These are phyloP conservation scores for Leptopilina clavipes DNA, from an alignment of 1,140 invertebrate species.

Conservation along the genomic window DNA sequence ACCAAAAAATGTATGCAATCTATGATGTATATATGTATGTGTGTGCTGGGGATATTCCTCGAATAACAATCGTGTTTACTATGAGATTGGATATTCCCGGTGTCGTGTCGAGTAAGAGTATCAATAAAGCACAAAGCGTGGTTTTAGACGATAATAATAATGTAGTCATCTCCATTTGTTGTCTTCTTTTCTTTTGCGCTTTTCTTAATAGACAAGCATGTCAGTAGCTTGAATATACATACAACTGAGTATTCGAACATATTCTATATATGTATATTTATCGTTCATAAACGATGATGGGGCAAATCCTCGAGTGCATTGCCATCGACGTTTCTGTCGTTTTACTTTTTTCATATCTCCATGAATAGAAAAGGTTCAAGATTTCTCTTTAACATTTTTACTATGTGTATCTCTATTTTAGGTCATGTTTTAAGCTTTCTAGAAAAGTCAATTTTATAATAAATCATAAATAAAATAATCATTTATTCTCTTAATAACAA, in stretches of 20 bases:
- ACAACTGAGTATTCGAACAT: slow-evolving; percentile 18
- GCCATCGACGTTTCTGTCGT: slow-evolving; percentile 2
- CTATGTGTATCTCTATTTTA: too few relatives aligned
- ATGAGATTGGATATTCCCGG: slow-evolving; percentile 39
- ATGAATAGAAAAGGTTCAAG: not conserved
- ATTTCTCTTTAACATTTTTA: too few relatives aligned
- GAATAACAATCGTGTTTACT: slow-evolving; percentile 63
- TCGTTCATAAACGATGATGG: slow-evolving; percentile 18
- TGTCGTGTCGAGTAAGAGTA: slow-evolving; percentile 6
- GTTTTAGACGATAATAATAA: not conserved
- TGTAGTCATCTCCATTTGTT: not conserved
- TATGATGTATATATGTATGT: slow-evolving; percentile 28
- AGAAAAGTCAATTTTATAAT: too few relatives aligned
- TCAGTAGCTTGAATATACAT: not conserved
- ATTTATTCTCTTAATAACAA: too few relatives aligned
- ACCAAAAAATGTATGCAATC: not conserved
- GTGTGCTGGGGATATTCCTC: slow-evolving; percentile 57
- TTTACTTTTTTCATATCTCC: not conserved
- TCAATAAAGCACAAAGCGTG: not conserved
- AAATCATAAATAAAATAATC: too few relatives aligned
- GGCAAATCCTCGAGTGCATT: slow-evolving; percentile 24
- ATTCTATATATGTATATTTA: not conserved
- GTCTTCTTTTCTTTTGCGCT: not conserved
- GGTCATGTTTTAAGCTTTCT: too few relatives aligned
- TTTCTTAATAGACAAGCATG: not conserved